phyloP scores from a whole-genome alignment of 1,140 invertebrate species.

The Coenobita brevimanus region DNA sequence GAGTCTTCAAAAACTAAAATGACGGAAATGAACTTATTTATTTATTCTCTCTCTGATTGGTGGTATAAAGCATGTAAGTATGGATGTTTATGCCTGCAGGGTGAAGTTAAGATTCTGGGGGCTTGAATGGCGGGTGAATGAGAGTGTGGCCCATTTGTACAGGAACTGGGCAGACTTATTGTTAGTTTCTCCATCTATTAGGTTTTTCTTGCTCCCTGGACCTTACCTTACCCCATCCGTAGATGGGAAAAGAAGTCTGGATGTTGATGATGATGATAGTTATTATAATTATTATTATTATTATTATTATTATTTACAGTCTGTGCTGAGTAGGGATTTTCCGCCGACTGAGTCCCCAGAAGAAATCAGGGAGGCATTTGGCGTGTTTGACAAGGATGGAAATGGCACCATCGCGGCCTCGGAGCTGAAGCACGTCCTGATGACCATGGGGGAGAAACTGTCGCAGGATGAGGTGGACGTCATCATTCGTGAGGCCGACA shows the following conservation, averaged over 20 bases:
- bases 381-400: constrained; percentile 77
- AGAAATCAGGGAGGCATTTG: constrained; percentile 78
- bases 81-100: too few relatives aligned
- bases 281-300: not conserved
- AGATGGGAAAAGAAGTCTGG: too few relatives aligned
- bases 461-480: constrained; percentile 80
- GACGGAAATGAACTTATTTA: too few relatives aligned
- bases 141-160: not conserved
- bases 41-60: too few relatives aligned
- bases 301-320: constrained; percentile 3
- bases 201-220: too few relatives aligned
- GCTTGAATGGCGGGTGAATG: too few relatives aligned
- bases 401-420: constrained; percentile 72
- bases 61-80: not conserved
- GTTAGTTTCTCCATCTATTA: too few relatives aligned
- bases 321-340: constrained; percentile 55
- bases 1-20: too few relatives aligned
- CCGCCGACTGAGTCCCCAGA: constrained; percentile 73
- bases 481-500: constrained; percentile 98
- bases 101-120: too few relatives aligned
- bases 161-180: not conserved
- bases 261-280: too few relatives aligned
- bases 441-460: constrained; percentile 68
- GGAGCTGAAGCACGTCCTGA: constrained; percentile 69
- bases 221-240: too few relatives aligned